Conservation (phyloP, 2,113 vertebrate genomes). For the Aptenodytes forsteri region DNA sequence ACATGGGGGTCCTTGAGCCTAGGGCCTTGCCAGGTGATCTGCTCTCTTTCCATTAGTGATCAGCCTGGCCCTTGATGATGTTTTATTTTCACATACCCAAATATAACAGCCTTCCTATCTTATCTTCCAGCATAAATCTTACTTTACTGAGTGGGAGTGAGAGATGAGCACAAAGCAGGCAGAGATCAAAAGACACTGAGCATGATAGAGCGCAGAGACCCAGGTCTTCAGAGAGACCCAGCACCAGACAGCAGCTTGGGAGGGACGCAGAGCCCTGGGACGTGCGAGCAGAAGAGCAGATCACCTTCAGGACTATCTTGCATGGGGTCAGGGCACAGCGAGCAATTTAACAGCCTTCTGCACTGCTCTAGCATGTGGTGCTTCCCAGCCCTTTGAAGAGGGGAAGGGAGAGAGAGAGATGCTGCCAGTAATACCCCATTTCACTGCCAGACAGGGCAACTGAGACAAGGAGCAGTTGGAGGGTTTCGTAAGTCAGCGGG, state of each 20-base stretch:
- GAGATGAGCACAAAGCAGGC: not conserved
- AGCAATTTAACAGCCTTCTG: not conserved
- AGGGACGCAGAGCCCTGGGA: not conserved
- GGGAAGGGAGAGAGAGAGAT: not conserved
- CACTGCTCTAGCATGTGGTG: not conserved
- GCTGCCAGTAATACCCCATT: not conserved
- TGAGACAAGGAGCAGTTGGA: not conserved
- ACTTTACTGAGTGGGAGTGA: not conserved
- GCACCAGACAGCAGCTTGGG: not conserved
- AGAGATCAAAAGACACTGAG: not conserved
- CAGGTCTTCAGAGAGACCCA: not conserved
- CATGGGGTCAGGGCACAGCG: rapidly evolving
- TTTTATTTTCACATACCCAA: not conserved
- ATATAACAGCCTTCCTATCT: not conserved
- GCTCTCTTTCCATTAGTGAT: not conserved
- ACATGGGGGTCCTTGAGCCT: not conserved
- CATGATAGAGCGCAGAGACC: not conserved
- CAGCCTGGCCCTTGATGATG: not conserved
- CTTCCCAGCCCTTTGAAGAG: not conserved
- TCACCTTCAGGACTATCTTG: not conserved
- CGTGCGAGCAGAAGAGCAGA: not conserved
- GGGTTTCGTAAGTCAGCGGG: rapidly evolving
- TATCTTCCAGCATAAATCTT: not conserved
- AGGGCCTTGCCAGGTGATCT: not conserved
- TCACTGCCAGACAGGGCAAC: not conserved